Percentiles rank a stretch among this genome's conserved stretches.
These are phyloP conservation scores for Alethe diademata DNA, from an alignment of 2,113 vertebrate species.

Conservation along the genomic window DNA sequence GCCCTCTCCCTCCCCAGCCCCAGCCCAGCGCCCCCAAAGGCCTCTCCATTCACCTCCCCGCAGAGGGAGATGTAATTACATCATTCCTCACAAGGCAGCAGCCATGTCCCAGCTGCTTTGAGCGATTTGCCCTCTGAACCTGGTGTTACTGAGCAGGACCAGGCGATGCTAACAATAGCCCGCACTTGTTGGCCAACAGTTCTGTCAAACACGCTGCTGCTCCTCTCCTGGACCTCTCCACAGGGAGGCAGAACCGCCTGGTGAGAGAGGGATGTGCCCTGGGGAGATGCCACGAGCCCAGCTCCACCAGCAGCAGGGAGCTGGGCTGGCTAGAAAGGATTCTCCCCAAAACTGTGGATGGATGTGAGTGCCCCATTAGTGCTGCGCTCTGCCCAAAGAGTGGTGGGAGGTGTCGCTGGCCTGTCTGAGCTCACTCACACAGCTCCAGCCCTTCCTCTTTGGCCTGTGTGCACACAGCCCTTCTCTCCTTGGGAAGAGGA, in stretches of 20 bases:
- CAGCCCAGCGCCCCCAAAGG: not conserved
- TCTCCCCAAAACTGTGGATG: not conserved
- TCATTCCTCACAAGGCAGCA: conserved; percentile 52
- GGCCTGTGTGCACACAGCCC: not conserved
- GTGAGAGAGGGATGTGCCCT: not conserved
- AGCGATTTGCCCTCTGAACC: conserved; percentile 66
- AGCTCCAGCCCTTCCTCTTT: not conserved
- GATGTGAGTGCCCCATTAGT: not conserved
- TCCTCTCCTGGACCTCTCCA: not conserved
- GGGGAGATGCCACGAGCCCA: not conserved
- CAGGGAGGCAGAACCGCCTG: not conserved
- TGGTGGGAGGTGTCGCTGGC: not conserved
- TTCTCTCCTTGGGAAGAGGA: not conserved
- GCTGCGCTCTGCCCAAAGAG: not conserved
- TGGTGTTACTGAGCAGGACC: conserved; percentile 32
- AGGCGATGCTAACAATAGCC: conserved; percentile 28
- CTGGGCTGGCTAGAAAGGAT: not conserved
- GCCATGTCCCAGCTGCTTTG: conserved; percentile 65
- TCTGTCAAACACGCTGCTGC: not conserved
- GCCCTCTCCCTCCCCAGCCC: not conserved
- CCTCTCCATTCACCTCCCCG: conserved; percentile 40
- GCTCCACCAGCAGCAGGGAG: not conserved
- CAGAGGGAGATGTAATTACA: conserved; percentile 70
- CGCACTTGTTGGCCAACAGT: conserved; percentile 58
- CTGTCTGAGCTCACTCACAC: not conserved